Conservation (phyloP, 2,797 vertebrate species). For the Gastrophryne carolinensis region DNA sequence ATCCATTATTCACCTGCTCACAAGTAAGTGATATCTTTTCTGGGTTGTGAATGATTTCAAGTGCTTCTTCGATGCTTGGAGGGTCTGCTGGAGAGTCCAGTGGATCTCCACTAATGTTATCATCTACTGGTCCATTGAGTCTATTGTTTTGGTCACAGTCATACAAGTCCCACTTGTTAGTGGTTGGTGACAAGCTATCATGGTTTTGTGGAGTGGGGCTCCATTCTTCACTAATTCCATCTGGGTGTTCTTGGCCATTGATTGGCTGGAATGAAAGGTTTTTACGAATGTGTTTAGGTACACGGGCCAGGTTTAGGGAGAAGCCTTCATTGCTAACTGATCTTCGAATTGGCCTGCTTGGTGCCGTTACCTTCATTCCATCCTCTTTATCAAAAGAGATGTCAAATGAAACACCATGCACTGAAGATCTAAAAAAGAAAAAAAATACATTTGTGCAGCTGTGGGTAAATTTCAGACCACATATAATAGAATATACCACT, state of each 20-base stretch:
- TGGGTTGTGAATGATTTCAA: constrained; percentile 88
- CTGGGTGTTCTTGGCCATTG: constrained; percentile 76
- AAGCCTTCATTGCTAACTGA: constrained; percentile 93
- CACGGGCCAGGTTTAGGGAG: constrained; percentile 74
- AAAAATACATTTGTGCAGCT: too few relatives aligned
- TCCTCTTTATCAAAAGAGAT: constrained; percentile 92
- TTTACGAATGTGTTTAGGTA: constrained; percentile 79
- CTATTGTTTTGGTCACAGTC: constrained; percentile 64
- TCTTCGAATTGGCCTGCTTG: constrained; percentile 79
- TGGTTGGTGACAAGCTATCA: constrained; percentile 41
- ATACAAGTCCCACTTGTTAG: constrained; percentile 61
- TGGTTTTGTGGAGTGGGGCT: constrained; percentile 3
- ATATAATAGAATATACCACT: too few relatives aligned
- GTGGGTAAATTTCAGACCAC: too few relatives aligned
- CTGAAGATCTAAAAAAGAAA: constrained; percentile 76
- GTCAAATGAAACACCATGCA: constrained; percentile 95
- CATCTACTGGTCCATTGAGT: constrained; percentile 79
- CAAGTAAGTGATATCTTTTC: constrained; percentile 72
- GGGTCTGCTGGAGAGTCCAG: constrained; percentile 74
- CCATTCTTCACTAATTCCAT: background rate
- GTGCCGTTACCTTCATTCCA: constrained; percentile 57
- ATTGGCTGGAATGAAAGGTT: constrained; percentile 90
- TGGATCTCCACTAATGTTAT: constrained; percentile 69
- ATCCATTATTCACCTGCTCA: constrained; percentile 82
- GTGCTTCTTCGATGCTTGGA: constrained; percentile 88